A percentile compares a stretch with the other conserved stretches of the same genome.
Evolutionary conservation across 2,888 invertebrate species (phyloP).

Genomic region (Digitonthophagus gazella): DNA sequence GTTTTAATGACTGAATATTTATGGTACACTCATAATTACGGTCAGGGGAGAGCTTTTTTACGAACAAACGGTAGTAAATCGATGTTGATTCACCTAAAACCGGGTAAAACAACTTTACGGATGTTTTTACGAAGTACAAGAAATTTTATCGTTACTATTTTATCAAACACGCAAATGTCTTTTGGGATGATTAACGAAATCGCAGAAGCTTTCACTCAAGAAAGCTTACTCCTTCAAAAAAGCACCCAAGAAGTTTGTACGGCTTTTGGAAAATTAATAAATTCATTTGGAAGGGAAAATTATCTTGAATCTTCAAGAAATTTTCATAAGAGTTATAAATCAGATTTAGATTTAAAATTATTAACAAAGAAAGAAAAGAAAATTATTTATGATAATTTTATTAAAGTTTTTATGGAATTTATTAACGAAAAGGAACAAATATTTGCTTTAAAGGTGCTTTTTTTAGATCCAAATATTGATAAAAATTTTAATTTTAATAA

Average conservation of each 20-base stretch:
- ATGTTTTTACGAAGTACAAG: slow-evolving; percentile 42
- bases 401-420: slow-evolving; percentile 27
- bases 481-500: too few species aligned
- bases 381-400: slow-evolving; percentile 28
- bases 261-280: slow-evolving; percentile 41
- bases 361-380: slow-evolving; percentile 17
- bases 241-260: slow-evolving; percentile 39
- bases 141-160: slow-evolving; percentile 38
- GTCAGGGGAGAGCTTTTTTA: slow-evolving; percentile 34
- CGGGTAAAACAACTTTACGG: slow-evolving; percentile 32
- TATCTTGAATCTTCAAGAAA: slow-evolving; percentile 32
- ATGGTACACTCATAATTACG: slow-evolving; percentile 39
- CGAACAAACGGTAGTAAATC: slow-evolving; percentile 40
- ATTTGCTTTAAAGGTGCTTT: slow-evolving; percentile 33
- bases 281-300: slow-evolving; percentile 40
- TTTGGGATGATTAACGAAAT: slow-evolving; percentile 41
- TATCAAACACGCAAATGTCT: slow-evolving; percentile 38
- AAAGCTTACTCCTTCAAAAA: slow-evolving; percentile 39
- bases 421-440: slow-evolving; percentile 27
- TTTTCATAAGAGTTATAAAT: slow-evolving; percentile 41
- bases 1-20: slow-evolving; percentile 40
- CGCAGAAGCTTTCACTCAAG: slow-evolving; percentile 38
- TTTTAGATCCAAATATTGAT: slow-evolving; percentile 33
- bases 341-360: not conserved
- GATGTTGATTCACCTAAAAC: slow-evolving; percentile 37